phyloP scores from a whole-genome alignment of 2,888 invertebrate species.

The Hypselothyrea guttata region DNA sequence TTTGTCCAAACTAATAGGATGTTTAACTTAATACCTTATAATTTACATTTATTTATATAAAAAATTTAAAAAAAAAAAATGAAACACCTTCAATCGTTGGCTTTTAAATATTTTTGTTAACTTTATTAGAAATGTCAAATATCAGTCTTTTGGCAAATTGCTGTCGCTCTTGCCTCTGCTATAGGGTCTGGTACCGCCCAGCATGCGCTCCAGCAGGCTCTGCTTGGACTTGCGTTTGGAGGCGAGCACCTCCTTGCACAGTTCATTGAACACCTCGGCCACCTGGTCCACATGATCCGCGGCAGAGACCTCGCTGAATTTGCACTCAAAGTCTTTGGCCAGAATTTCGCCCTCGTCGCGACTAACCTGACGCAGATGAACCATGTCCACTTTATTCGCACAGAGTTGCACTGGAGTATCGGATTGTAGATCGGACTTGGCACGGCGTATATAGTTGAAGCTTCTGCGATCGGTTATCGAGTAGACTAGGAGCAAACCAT shows the following conservation, averaged over 20 bases:
- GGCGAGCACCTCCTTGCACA: constrained; percentile 91
- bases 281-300: constrained; percentile 94
- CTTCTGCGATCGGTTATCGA: constrained; percentile 94
- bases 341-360: constrained; percentile 94
- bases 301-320: constrained; percentile 93
- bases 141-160: constrained; percentile 91
- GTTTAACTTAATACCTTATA: too few species aligned
- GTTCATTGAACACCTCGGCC: constrained; percentile 92
- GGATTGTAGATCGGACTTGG: constrained; percentile 87
- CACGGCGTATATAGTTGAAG: constrained; percentile 91
- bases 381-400: constrained; percentile 95
- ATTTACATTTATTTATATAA: too few species aligned
- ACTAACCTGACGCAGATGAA: constrained; percentile 93
- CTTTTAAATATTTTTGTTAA: not conserved
- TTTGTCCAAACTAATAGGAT: too few species aligned
- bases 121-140: constrained; percentile 20
- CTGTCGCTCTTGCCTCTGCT: constrained; percentile 94
- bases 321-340: constrained; percentile 94
- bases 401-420: constrained; percentile 92
- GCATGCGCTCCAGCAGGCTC: constrained; percentile 91
- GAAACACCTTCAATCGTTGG: not conserved
- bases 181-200: constrained; percentile 90
- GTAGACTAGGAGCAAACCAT: constrained; percentile 93
- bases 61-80: constrained; percentile 45
- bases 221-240: constrained; percentile 92